Base-by-base conservation (phyloP, 2,797 vertebrate species). In the Sylvia borin region DNA sequence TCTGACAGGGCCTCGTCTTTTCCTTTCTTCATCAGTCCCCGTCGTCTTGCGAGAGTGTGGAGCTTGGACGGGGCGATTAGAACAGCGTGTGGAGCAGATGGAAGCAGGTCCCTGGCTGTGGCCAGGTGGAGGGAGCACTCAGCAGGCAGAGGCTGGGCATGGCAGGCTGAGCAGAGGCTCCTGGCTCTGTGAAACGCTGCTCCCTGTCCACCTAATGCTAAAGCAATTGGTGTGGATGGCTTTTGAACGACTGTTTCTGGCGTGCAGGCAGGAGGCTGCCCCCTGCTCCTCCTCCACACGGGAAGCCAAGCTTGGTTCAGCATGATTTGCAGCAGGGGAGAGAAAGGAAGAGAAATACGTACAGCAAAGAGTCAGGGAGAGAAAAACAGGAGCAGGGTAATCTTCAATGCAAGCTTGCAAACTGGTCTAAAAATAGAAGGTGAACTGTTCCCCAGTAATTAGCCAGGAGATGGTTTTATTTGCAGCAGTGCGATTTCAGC, bases 41-140 rank as follows among this genome's bases (percentile, higher is more conserved):
- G 38, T 42, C 19, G 42, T 32, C 71, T 68, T 36, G 25, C 45
- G 66, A n/a, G 43, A 42, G 17, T 2, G 5, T 14, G 16, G 47
- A 65, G 67, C 62, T 93, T 87, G 92, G 96, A 88, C 86, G 92
- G 90, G 78, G 36, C 1, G 24, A 76, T 85, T 45, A 51, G 85
- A 96, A 88, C 72, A 89, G 91, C 27, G 13, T 91, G 90, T 67
- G 2, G 58, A 93, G 66, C 95, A 95, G 90, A 95, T 92, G 92
- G 95, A 95, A 88, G 88, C 85, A 38, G 73, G 87, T 93, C 94
- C 66, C 78, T 75, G 96, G 91, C 94, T 85, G 85, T 85, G 96
- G 95, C 91, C 94, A 90, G 96, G 88, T 90, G 80, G 38, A 86
- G 94, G 96, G 94, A 95, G 86, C 95, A 88, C 96, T 97, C 96